Base-by-base conservation (phyloP, 2,113 vertebrate genomes). In the Rhizomys pruinosus region DNA sequence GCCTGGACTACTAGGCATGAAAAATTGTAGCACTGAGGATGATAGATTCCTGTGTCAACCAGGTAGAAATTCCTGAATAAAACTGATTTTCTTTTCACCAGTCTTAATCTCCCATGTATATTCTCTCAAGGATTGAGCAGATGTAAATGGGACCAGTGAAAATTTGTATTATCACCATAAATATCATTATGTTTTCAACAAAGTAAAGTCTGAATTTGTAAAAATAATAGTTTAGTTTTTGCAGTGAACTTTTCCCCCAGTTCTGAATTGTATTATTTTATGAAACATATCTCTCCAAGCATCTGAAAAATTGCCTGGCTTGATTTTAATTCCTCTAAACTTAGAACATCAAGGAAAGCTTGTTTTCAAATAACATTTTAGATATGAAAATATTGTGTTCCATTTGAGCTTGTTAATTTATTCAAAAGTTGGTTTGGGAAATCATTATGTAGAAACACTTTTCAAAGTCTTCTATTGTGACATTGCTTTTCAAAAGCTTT, bases 401-500 rank as follows among this genome's bases (percentile, higher is more conserved):
- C 7, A 94, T 94, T 77, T 86, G 37, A 19, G 15, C 42, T 73
- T 78, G 94, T 87, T 19, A 87, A 81, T 64, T 82, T 7, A 90
- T 84, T 88, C 7, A 23, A 34, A 92, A 66, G 25, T 68, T 47
- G 2, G 0, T 63, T 89, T 92, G 44, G 64, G 57, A 94, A 86
- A 74, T 71, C 32, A 37, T 61, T 22, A 8, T 63, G 34, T 47
- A 86, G 37, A n/a, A 92, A 84, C 20, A 71, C 59, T 42, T 55
- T 84, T 79, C 44, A 92, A 89, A 55, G 37, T 95, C 63, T 77
- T 84, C n/a, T 72, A 22, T 32, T 72, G 29, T 84, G 13, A 84
- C 16, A 55, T 11, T 76, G 8, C 29, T 82, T 96, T 97, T 87
- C 34, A 87, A 71, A 89, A 91, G 23, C 29, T 72, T 89, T 87